Percentiles rank a stretch among this genome's conserved stretches.
Evolutionary conservation across 2,888 invertebrate genomes (phyloP).

Genomic region (Linyphia triangularis): DNA sequence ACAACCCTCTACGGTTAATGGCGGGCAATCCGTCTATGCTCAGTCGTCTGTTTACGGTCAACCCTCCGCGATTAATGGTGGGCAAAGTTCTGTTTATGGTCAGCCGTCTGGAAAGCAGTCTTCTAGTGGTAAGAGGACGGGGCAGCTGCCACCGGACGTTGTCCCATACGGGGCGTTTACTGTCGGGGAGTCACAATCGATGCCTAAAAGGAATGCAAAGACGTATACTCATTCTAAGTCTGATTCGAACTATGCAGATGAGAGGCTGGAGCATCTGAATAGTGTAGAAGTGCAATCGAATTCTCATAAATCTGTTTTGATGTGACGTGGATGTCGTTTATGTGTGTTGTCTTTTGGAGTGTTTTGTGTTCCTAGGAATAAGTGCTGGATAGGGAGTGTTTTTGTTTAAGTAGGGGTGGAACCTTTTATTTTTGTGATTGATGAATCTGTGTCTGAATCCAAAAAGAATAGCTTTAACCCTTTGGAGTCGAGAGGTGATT

Average conservation of each 20-base stretch:
- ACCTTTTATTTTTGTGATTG: too few species aligned
- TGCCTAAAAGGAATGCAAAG: constrained; percentile 68
- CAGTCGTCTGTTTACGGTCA: constrained; percentile 30
- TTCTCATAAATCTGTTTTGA: constrained; percentile 56
- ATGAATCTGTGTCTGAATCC: too few species aligned
- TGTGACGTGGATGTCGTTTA: constrained; percentile 24
- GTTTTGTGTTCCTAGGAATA: background rate
- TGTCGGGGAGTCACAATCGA: constrained; percentile 54
- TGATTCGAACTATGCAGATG: constrained; percentile 66
- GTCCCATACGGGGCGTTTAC: constrained; percentile 49
- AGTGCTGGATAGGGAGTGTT: background rate
- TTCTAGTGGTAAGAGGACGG: background rate
- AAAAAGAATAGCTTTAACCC: too few species aligned
- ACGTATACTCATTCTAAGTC: constrained; percentile 73
- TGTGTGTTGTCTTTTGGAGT: background rate
- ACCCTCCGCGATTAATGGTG: background rate
- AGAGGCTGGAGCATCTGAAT: constrained; percentile 43
- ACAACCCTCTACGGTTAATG: constrained; percentile 51
- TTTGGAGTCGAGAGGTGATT: too few species aligned
- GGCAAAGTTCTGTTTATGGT: background rate
- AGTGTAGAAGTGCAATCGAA: constrained; percentile 38
- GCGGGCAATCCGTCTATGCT: constrained; percentile 65
- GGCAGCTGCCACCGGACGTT: constrained; percentile 58
- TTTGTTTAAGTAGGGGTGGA: too few species aligned
- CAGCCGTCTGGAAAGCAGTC: constrained; percentile 69